Evolutionary conservation across 2,113 vertebrate species (phyloP).

Genomic region (Tretioscincus oriximinensis): DNA sequence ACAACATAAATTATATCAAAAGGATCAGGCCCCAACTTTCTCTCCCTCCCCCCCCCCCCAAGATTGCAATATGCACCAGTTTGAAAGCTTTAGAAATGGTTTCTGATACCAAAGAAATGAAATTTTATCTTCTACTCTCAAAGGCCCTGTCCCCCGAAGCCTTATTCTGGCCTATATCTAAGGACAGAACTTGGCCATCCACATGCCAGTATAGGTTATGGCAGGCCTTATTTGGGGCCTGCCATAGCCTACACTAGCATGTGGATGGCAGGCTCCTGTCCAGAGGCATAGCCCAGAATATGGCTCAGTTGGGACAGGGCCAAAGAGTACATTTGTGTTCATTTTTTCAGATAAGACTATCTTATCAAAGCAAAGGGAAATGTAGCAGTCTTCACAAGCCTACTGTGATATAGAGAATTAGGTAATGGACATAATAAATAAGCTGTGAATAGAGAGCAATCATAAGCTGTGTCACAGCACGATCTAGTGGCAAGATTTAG

Average conservation of each 20-base stretch:
- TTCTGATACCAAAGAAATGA: slow-evolving; percentile 6
- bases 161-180: no score
- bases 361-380: slow-evolving; percentile 8
- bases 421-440: slow-evolving; percentile 11
- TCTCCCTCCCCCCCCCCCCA: neutral
- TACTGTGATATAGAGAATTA: neutral
- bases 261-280: no score
- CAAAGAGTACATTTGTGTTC: slow-evolving; percentile 11
- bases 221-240: no score
- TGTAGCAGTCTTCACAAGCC: slow-evolving; percentile 12
- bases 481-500: slow-evolving; percentile 5
- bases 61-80: slow-evolving; percentile 16
- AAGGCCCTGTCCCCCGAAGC: no score
- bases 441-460: neutral
- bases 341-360: neutral
- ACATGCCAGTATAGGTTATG: no score
- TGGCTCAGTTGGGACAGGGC: no score
- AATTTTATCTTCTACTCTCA: slow-evolving; percentile 19
- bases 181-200: no score
- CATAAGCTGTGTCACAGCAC: slow-evolving; percentile 5
- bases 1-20: neutral
- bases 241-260: no score
- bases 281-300: no score
- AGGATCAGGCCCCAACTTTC: neutral
- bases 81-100: neutral